Percentiles rank a stretch among this genome's conserved stretches.
phyloP scores from a whole-genome alignment of 2,113 vertebrate genomes.

The Chionodraco myersi region DNA sequence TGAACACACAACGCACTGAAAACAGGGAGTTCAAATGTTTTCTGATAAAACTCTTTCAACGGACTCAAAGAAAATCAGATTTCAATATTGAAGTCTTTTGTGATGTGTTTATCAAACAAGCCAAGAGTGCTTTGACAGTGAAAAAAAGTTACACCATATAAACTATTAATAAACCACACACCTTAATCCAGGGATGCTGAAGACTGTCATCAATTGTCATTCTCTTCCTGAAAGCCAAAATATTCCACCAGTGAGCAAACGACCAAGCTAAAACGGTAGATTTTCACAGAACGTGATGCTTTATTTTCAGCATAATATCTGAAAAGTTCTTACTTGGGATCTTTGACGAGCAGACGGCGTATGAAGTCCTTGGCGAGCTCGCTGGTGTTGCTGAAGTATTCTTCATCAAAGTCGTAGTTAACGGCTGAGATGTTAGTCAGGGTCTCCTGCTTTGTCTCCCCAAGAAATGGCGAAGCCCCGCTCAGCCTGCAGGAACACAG shows the following conservation, averaged over 20 bases:
- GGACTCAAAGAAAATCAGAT: too few relatives aligned
- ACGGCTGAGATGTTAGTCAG: slow-evolving; percentile 97
- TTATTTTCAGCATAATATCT: neutral
- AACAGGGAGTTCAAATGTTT: too few relatives aligned
- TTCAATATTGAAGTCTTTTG: too few relatives aligned
- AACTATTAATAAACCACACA: slow-evolving; percentile 50
- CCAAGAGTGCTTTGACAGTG: too few relatives aligned
- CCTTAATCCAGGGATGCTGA: slow-evolving; percentile 98
- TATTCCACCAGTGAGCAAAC: slow-evolving; percentile 12
- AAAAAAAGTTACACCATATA: neutral
- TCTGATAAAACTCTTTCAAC: too few relatives aligned
- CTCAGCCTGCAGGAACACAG: slow-evolving; percentile 84
- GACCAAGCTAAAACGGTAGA: too few relatives aligned
- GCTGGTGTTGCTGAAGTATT: slow-evolving; percentile 97
- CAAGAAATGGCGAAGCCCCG: slow-evolving; percentile 94
- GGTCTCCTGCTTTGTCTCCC: slow-evolving; percentile 97
- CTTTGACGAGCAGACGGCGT: slow-evolving; percentile 94
- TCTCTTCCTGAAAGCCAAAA: slow-evolving; percentile 86
- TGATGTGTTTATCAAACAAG: too few relatives aligned
- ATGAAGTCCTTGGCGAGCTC: slow-evolving; percentile 99
- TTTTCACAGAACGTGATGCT: neutral
- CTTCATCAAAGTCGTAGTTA: slow-evolving; percentile 98
- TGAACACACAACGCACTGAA: too few relatives aligned
- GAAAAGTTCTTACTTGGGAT: slow-evolving; percentile 89
- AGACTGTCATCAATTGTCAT: slow-evolving; percentile 97